Base-by-base conservation (phyloP, 2,888 invertebrate genomes). In the Lottia scabra region DNA sequence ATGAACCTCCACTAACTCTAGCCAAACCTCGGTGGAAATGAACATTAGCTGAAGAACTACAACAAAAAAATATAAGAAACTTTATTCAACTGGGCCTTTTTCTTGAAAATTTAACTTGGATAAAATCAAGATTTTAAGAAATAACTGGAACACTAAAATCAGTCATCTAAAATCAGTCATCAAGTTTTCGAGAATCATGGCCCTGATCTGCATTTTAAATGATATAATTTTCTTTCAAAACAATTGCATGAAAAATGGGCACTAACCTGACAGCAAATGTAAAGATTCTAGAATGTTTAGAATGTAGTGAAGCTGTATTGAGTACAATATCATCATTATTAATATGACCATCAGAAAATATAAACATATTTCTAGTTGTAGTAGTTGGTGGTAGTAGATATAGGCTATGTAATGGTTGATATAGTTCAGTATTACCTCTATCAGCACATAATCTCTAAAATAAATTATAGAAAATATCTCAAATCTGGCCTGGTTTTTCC, bases 311-410 rank as follows among this genome's bases (percentile, higher is more conserved):
- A 5, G 83, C 79, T 13, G 71, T 71, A 10, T 69, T 71, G 27
- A 88, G 75, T 19, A 84, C 82, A 8, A 74, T 70, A 26, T 83
- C 84, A 69, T 84, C 81, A 73, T 84, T 83, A 75, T 83, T 85
- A 69, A 88, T 74, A 74, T 88, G 87, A 38, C 88, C 88, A 71
- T 88, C 88, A 43, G 88, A 87, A 45, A 88, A 77, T 2, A 88
- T 80, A 67, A 87, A 83, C 2, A 88, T 77, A 75, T 88, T 88
- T 68, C 83, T 80, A 6, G 78, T 74, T 27, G 76, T 65, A 26
- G 71, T 78, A 44, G 80, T 79, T 2, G 82, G 80, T 43, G 81
- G 78, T 3, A 88, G 79, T n/a, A 86, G 81, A 75, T 79, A 80
- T 68, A 81, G 77, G 38, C 84, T 79, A 65, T 83, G 82, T 67